Evolutionary conservation across 2,113 vertebrate genomes (phyloP).

Genomic region (Chionis minor): DNA sequence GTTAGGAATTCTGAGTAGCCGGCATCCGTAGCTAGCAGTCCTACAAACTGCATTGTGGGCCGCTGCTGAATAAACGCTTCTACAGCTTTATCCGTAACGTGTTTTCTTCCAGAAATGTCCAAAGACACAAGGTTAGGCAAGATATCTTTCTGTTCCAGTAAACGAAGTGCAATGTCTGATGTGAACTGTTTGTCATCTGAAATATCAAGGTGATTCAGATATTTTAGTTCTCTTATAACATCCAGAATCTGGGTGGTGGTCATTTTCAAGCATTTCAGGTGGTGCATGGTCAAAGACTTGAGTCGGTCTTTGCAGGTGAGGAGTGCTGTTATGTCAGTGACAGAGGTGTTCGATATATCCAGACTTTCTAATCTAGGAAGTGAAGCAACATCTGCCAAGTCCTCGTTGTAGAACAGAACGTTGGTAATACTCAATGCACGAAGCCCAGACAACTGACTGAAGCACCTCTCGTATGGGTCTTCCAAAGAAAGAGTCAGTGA

Average conservation of each 20-base stretch:
- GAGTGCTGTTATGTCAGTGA: slow-evolving; percentile 92
- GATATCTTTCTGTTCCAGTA: slow-evolving; percentile 89
- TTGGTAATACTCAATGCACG: slow-evolving; percentile 92
- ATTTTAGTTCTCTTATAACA: slow-evolving; percentile 89
- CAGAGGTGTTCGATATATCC: slow-evolving; percentile 96
- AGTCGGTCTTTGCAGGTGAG: slow-evolving; percentile 89
- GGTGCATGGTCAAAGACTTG: slow-evolving; percentile 95
- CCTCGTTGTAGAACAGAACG: slow-evolving; percentile 95
- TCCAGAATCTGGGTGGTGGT: slow-evolving; percentile 92
- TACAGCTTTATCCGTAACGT: slow-evolving; percentile 92
- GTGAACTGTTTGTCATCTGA: slow-evolving; percentile 99
- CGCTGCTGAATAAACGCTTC: slow-evolving; percentile 90
- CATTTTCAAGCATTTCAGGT: slow-evolving; percentile 99
- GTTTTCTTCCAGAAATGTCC: slow-evolving; percentile 95
- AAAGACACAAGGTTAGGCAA: slow-evolving; percentile 89
- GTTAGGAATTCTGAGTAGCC: slow-evolving; percentile 95
- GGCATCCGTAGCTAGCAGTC: slow-evolving; percentile 93
- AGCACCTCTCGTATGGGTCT: slow-evolving; percentile 88
- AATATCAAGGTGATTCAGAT: slow-evolving; percentile 94
- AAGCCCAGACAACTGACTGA: slow-evolving; percentile 87
- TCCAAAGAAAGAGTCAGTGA: slow-evolving; percentile 95
- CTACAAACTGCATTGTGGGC: slow-evolving; percentile 94
- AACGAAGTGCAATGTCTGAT: slow-evolving; percentile 93
- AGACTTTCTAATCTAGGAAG: slow-evolving; percentile 94
- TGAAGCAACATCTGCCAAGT: slow-evolving; percentile 89